phyloP scores from a whole-genome alignment of 2,113 vertebrate genomes.

The Empidonax traillii region DNA sequence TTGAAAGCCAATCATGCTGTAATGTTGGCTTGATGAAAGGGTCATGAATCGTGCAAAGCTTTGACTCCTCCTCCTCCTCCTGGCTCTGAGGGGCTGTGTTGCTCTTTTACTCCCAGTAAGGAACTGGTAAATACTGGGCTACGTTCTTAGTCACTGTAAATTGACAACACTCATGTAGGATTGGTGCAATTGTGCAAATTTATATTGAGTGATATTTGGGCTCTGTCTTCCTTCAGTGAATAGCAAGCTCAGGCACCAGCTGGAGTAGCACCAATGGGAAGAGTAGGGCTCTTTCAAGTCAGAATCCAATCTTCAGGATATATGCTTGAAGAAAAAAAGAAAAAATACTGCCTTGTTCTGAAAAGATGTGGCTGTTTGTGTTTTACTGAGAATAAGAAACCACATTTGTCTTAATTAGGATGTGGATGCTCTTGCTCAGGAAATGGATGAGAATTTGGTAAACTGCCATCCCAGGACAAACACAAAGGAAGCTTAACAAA shows the following conservation, averaged over 20 bases:
- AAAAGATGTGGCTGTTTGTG: background rate
- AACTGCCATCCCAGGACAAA: background rate
- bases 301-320: background rate
- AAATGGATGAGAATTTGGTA: background rate
- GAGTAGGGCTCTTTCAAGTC: background rate
- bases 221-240: background rate
- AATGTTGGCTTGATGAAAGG: background rate
- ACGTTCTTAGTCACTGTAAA: background rate
- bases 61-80: background rate
- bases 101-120: background rate
- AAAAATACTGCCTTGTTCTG: background rate
- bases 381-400: background rate
- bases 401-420: background rate
- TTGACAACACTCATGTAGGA: accelerated
- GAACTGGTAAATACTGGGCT: background rate
- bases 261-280: background rate
- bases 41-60: background rate
- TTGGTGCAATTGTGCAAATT: background rate
- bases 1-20: background rate
- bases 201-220: background rate
- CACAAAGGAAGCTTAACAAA: background rate
- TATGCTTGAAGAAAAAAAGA: background rate
- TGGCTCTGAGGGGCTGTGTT: background rate
- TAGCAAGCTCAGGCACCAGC: background rate
- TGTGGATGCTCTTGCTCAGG: background rate